Evolutionary conservation across 1,140 invertebrate species (phyloP).

Genomic region (Homarus americanus): DNA sequence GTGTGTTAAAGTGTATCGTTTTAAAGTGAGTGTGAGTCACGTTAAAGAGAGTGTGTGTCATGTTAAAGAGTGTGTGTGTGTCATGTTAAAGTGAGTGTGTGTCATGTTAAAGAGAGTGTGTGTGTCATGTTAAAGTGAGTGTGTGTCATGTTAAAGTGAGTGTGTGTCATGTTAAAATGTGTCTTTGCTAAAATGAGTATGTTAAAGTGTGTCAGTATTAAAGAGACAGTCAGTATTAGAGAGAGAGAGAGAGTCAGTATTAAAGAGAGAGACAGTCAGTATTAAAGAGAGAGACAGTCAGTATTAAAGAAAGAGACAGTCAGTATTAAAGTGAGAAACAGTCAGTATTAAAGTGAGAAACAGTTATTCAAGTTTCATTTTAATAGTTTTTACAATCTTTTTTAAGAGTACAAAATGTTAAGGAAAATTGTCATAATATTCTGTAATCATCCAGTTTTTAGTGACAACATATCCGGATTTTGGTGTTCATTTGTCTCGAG

Average conservation of each 20-base stretch:
- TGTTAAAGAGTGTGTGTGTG: background rate
- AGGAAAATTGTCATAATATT: no score
- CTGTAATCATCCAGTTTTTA: no score
- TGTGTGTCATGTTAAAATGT: background rate
- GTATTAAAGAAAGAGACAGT: background rate
- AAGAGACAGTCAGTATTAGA: background rate
- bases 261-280: background rate
- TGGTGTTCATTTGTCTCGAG: no score
- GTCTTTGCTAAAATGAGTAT: no score
- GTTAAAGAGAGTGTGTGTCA: background rate
- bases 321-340: no score
- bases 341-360: no score
- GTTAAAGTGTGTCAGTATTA: no score
- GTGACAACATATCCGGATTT: no score
- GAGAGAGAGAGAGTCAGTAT: constrained; percentile 1
- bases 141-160: background rate
- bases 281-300: constrained; percentile 4
- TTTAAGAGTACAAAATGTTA: no score
- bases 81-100: background rate
- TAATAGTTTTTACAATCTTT: no score
- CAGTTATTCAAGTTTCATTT: no score
- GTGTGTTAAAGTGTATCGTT: background rate
- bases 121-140: background rate
- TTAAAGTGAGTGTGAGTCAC: no score
- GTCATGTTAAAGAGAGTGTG: background rate